Percentiles rank a stretch among this genome's conserved stretches.
These are phyloP conservation scores for Coregonus suidteri DNA, from an alignment of 2,797 vertebrate species.

Conservation along the genomic window DNA sequence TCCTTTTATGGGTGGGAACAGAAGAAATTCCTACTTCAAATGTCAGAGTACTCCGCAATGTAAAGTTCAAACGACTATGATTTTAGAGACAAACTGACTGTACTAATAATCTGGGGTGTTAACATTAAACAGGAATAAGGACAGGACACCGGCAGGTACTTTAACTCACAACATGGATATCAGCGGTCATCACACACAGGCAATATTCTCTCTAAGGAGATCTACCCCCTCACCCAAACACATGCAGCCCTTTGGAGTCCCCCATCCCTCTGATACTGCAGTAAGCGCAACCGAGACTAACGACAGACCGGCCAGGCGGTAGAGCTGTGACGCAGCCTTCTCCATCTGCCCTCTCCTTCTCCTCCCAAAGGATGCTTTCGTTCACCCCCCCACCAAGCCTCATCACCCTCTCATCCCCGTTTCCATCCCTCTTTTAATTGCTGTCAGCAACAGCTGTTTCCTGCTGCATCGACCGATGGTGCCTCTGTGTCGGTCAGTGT, in stretches of 20 bases:
- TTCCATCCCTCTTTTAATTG: too few species aligned
- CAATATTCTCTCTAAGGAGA: neutral
- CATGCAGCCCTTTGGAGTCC: too few species aligned
- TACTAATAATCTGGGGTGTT: neutral
- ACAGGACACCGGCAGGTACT: neutral
- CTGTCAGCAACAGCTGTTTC: conserved; percentile 30
- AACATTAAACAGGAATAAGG: neutral
- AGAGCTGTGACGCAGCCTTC: conserved; percentile 23
- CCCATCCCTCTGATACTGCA: neutral
- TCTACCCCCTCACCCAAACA: neutral
- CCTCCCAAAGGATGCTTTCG: conserved; percentile 1
- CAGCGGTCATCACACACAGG: neutral
- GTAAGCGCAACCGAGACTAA: neutral
- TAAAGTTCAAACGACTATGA: neutral
- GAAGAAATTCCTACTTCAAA: neutral
- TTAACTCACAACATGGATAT: neutral
- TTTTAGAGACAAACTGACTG: neutral
- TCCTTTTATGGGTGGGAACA: too few species aligned
- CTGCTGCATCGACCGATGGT: conserved; percentile 1
- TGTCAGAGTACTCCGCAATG: neutral
- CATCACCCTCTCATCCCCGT: too few species aligned
- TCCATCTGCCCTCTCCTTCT: conserved; percentile 13
- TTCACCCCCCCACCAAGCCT: neutral
- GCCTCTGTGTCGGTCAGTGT: conserved; percentile 37
- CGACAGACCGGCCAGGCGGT: too few species aligned